Base-by-base conservation (phyloP, 2,113 vertebrate genomes). In the Hystrix cristata region DNA sequence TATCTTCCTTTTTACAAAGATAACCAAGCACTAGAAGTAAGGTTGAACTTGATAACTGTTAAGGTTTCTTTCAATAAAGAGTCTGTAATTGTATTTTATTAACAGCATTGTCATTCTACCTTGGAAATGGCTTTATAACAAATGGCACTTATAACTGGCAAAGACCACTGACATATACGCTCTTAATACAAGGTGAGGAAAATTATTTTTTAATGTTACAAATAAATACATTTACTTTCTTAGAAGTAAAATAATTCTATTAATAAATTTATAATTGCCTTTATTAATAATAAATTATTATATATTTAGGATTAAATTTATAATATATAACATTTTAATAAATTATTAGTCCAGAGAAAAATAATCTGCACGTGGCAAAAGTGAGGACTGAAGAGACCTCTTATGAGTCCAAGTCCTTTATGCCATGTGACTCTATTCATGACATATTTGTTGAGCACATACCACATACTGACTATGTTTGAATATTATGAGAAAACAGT, bases 161-260 rank as follows among this genome's bases (percentile, higher is more conserved):
- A 81, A 86, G n/a, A 23, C 9, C 13, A 55, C 57, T 90, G 51
- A 57, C 3, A 48, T 69, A 38, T 48, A 53, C 55, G 4, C 82
- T 46, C 25, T 92, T 67, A 60, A 67, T 1, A 34, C 0, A 79
- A 23, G 46, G 21, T 67, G 64, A 88, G 25, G 25, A 21, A 48
- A 53, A 25, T 69, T 25, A 14, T 53, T 38, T 64, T 69, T 29
- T 0, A 71, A n/a, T 88, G 78, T 92, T 80, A 71, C 4, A 87
- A 90, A 53, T 89, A 64, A 85, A 76, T 71, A 64, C 25, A 34
- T 80, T 79, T 94, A 67, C 15, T 71, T 84, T 84, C 34, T 55
- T 86, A 86, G 7, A 84, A 48, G 7, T 43, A 27, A 89, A 79
- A 59, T 53, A 51, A 88, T 7, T 7, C 71, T 21, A 46, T 23